Conservation (phyloP, 2,797 vertebrate genomes). For the Kryptolebias ocellatus region DNA sequence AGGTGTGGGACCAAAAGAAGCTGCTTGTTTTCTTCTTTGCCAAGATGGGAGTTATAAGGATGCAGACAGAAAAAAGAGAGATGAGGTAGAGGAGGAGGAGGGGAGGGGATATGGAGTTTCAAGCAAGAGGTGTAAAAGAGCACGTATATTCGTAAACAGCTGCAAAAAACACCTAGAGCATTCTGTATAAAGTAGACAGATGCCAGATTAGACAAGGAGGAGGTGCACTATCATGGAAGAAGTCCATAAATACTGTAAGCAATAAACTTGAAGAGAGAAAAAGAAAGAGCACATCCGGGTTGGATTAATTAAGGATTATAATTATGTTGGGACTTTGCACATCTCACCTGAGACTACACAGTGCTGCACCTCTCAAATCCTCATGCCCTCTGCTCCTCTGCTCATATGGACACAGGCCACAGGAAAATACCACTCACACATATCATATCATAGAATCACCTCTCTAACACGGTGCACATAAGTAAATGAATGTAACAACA, state of each 20-base stretch:
- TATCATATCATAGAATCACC: slow-evolving; percentile 59
- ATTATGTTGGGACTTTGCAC: slow-evolving; percentile 78
- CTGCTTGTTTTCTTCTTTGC: slow-evolving; percentile 78
- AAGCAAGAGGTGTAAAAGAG: slow-evolving; percentile 70
- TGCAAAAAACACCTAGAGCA: slow-evolving; percentile 68
- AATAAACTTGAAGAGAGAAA: slow-evolving; percentile 42
- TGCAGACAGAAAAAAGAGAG: slow-evolving; percentile 47
- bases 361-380: slow-evolving; percentile 55
- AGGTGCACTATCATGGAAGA: slow-evolving; percentile 54
- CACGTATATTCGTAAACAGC: slow-evolving; percentile 75
- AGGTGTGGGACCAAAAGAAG: slow-evolving; percentile 74
- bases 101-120: slow-evolving; percentile 23
- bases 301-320: slow-evolving; percentile 85
- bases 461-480: slow-evolving; percentile 39
- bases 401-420: slow-evolving; percentile 66
- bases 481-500: slow-evolving; percentile 33
- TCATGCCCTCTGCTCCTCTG: slow-evolving; percentile 68
- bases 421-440: slow-evolving; percentile 64
- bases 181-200: slow-evolving; percentile 55
- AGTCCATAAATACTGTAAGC: slow-evolving; percentile 64
- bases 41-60: slow-evolving; percentile 57
- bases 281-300: slow-evolving; percentile 65
- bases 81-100: slow-evolving; percentile 7
- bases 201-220: slow-evolving; percentile 62
- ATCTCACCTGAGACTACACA: slow-evolving; percentile 79